Percentiles rank a stretch among this genome's conserved stretches.
Evolutionary conservation across 1,140 invertebrate genomes (phyloP).

Genomic region (Pantala flavescens): DNA sequence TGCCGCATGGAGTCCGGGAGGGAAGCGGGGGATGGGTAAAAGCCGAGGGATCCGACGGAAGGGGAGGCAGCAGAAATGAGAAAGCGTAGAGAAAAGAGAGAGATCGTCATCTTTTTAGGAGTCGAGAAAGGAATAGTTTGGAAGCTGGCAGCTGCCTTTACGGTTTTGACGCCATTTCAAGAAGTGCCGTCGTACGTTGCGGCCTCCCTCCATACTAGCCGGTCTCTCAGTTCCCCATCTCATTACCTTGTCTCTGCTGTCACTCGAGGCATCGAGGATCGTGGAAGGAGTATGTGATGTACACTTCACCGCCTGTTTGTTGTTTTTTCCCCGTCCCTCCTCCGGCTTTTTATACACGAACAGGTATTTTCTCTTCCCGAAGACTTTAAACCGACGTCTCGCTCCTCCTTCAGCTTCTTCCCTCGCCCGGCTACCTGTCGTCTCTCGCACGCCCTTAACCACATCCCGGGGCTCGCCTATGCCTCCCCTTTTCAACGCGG

Average conservation of each 20-base stretch:
- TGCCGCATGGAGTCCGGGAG: background rate
- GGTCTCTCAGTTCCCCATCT: background rate
- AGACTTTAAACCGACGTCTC: background rate
- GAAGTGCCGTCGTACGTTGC: background rate
- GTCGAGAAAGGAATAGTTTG: background rate
- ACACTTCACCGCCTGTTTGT: background rate
- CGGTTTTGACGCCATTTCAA: constrained; percentile 8
- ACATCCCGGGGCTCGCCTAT: background rate
- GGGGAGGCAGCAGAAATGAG: background rate
- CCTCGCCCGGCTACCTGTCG: background rate
- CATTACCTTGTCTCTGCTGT: background rate
- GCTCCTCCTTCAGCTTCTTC: background rate
- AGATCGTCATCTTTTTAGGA: background rate
- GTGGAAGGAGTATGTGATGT: background rate
- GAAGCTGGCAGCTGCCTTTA: background rate
- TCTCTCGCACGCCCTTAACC: background rate
- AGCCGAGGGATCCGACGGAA: background rate
- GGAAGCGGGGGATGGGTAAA: background rate
- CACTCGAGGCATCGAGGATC: background rate
- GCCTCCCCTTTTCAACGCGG: background rate
- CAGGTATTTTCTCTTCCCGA: background rate
- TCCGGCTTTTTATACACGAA: background rate
- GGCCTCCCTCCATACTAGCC: background rate
- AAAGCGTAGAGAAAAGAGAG: background rate
- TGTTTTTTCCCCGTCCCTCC: background rate